Conservation (phyloP, 2,797 vertebrate species). For the Coreius guichenoti region DNA sequence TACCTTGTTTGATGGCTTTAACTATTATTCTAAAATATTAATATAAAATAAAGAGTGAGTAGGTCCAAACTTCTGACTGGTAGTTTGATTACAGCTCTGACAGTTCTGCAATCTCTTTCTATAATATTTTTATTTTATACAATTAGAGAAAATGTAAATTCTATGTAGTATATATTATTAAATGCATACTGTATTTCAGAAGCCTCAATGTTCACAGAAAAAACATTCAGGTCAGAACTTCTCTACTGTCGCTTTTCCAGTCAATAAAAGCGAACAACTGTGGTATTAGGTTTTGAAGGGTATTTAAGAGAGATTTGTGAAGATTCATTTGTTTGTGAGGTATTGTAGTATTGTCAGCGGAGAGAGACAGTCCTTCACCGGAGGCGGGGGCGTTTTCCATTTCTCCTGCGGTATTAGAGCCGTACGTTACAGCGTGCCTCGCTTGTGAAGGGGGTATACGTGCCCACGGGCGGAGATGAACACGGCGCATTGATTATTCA, state of each 20-base stretch:
- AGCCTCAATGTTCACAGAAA: not conserved
- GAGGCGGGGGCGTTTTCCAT: conserved; percentile 44
- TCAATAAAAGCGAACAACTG: conserved; percentile 23
- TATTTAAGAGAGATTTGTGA: conserved; percentile 48
- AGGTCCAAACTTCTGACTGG: not conserved
- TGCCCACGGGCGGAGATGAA: conserved; percentile 42
- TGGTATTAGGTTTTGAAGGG: conserved; percentile 11
- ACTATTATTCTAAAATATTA: not conserved
- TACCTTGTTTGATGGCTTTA: not conserved
- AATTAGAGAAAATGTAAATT: too few relatives aligned
- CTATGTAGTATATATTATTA: not conserved
- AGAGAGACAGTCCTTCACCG: conserved; percentile 52
- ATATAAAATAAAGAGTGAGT: not conserved
- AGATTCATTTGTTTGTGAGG: conserved; percentile 50
- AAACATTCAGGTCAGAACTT: not conserved
- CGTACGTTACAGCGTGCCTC: conserved; percentile 39
- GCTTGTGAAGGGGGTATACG: conserved; percentile 15
- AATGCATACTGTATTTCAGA: not conserved
- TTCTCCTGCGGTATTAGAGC: conserved; percentile 48
- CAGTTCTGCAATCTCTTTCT: not conserved
- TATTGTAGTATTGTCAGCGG: conserved; percentile 42
- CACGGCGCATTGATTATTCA: conserved; percentile 50
- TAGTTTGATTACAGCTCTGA: not conserved
- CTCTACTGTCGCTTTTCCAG: not conserved
- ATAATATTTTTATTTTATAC: not conserved